Conservation (phyloP, 2,797 vertebrate genomes). For the Mustela erminea region DNA sequence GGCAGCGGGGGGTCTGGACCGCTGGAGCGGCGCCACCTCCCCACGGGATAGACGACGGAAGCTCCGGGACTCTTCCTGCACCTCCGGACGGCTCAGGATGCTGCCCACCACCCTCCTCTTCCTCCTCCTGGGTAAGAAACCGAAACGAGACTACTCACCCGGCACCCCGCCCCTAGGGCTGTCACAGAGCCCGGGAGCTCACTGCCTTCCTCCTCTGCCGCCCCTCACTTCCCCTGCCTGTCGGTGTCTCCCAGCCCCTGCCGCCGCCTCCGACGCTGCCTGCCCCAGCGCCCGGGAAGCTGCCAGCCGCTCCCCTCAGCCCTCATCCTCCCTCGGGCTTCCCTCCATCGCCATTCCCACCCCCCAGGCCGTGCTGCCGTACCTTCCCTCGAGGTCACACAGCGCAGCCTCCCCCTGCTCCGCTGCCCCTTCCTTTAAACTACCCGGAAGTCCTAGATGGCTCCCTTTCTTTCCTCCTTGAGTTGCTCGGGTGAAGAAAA, state of each 20-base stretch:
- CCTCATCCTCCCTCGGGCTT: not conserved
- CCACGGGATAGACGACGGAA: conserved; percentile 7
- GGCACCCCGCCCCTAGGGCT: not conserved
- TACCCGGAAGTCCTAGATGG: conserved; percentile 56
- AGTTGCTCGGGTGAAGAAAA: conserved; percentile 61
- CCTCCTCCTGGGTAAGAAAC: conserved; percentile 75
- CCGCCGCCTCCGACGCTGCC: not conserved
- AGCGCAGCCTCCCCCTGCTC: not conserved
- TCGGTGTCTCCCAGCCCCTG: not conserved
- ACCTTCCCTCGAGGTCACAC: not conserved
- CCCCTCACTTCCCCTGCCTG: not conserved
- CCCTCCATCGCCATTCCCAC: not conserved
- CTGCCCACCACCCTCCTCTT: conserved; percentile 53
- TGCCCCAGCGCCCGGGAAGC: not conserved
- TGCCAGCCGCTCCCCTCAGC: not conserved
- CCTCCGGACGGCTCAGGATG: conserved; percentile 65
- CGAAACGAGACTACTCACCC: not conserved
- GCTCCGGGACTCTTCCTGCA: conserved; percentile 8
- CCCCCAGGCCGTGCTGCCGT: not conserved
- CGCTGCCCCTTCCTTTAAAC: not conserved
- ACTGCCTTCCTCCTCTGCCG: not conserved
- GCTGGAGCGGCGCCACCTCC: not conserved
- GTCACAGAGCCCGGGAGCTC: not conserved
- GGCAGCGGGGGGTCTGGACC: not conserved
- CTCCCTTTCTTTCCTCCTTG: not conserved